phyloP scores from a whole-genome alignment of 2,113 vertebrate species.

The Grus americana region DNA sequence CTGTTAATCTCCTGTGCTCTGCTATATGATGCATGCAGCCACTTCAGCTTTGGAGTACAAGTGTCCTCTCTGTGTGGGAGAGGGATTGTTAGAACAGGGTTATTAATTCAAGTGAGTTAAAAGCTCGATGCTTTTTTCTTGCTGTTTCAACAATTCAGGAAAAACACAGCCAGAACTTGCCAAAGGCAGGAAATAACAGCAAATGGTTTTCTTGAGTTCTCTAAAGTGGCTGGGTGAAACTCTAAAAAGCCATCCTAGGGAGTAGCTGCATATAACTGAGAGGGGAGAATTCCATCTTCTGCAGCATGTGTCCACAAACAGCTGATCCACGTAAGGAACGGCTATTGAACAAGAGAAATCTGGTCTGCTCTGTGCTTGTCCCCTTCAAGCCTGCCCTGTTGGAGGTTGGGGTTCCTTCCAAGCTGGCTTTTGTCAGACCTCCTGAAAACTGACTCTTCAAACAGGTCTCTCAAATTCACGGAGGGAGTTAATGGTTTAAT shows the following conservation, averaged over 20 bases:
- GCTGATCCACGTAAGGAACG: neutral
- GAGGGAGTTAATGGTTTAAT: neutral
- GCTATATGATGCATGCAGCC: neutral
- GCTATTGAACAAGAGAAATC: neutral
- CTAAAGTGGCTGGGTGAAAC: neutral
- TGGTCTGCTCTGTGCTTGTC: neutral
- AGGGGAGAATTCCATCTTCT: neutral
- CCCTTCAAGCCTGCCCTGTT: neutral
- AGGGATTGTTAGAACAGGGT: neutral
- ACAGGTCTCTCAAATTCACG: neutral
- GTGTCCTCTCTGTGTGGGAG: neutral
- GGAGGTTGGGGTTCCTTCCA: neutral
- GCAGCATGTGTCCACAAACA: neutral
- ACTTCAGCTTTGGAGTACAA: neutral
- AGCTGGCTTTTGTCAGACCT: neutral
- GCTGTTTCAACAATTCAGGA: neutral
- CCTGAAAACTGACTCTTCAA: neutral
- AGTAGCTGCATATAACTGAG: neutral
- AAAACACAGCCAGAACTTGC: neutral
- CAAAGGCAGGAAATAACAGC: neutral
- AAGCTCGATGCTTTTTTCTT: neutral
- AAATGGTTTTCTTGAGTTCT: neutral
- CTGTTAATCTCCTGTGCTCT: neutral
- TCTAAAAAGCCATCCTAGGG: neutral
- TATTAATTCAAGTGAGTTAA: neutral